A percentile compares a stretch with the other conserved stretches of the same genome.
These are phyloP conservation scores for Perca flavescens DNA, from an alignment of 2,113 vertebrate genomes.

Conservation along the genomic window DNA sequence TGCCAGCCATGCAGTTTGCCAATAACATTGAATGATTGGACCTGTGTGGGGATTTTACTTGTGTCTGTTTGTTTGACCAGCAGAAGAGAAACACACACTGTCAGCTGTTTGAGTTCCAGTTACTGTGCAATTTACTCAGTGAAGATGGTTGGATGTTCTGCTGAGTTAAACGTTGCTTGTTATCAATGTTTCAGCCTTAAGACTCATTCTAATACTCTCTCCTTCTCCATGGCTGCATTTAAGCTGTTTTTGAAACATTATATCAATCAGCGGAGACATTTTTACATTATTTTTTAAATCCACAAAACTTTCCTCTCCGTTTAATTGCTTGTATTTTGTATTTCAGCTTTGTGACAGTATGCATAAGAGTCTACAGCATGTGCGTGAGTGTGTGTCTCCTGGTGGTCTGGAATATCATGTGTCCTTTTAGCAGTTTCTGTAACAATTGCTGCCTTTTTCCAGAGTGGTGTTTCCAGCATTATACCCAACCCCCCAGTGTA, in stretches of 20 bases:
- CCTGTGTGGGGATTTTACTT: constrained; percentile 55
- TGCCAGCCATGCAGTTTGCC: constrained; percentile 63
- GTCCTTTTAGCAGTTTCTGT: constrained; percentile 49
- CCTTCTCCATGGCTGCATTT: constrained; percentile 15
- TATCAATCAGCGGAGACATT: constrained; percentile 24
- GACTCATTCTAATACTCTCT: constrained; percentile 29
- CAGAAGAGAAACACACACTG: constrained; percentile 45
- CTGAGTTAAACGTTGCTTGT: constrained; percentile 56
- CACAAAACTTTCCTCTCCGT: background rate
- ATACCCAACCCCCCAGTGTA: constrained; percentile 67
- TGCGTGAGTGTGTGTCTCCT: constrained; percentile 51
- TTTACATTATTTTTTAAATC: constrained; percentile 15
- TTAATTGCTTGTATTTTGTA: constrained; percentile 46
- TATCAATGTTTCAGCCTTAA: constrained; percentile 48
- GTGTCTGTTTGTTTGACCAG: constrained; percentile 59
- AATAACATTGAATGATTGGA: constrained; percentile 61
- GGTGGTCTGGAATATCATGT: constrained; percentile 53
- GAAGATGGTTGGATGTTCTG: constrained; percentile 63
- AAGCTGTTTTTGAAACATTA: constrained; percentile 33
- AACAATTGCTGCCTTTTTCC: constrained; percentile 57
- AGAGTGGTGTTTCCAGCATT: constrained; percentile 44
- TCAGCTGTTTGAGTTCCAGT: constrained; percentile 57
- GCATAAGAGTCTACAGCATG: constrained; percentile 8
- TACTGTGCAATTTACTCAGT: constrained; percentile 56
- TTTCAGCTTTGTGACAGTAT: constrained; percentile 15